Evolutionary conservation across 1,140 invertebrate species (phyloP), one percentile per base, ranked within the genome.

Genomic region (Teleogryllus occipitalis): DNA sequence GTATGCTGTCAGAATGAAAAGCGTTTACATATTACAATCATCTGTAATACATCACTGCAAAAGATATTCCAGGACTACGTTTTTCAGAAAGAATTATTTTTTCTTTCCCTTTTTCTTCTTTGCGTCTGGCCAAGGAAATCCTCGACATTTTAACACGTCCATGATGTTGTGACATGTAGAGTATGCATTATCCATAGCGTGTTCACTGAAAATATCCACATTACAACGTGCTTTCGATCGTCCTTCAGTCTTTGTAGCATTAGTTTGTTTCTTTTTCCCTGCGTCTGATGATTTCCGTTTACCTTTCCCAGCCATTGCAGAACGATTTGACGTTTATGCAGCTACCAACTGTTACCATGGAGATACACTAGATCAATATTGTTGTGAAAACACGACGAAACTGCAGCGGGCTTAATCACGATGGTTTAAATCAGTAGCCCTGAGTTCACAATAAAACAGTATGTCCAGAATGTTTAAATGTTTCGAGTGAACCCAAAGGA

Each of bases 131-230:
- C 94, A 95, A 27, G 93, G 91, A 85, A 96, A 96, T 5, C 94
- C 95, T 80, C 94, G 89, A 15, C 90, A 91, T 81, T 91, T 91
- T 6, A 93, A 82, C 7, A 94, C 85, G 84, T 96, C 94, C 86
- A 95, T 94, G 0, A 96, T 92, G 86, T 95, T 96, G 82, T 96
- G 95, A 83, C 94, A 96, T 3, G 93, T 94, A 83, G 93, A 94
- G 84, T 96, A 96, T 7, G 94, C 94, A 83, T 96, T 96, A 82
- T 95, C 92, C 92, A 96, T 95, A 0, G 93, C 93, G n/a, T 92
- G 91, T 82, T 95, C 93, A 78, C 93, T 95, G 79, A 96, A 92
- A 81, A 96, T 93, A 82, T 96, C 94, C 65, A 94, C 92, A 18
- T 91, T 90, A 81, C 90, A 91, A 83, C 87, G 87, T 14, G 87